Evolutionary conservation across 2,888 invertebrate genomes (phyloP).

Genomic region (Tachina lurida): DNA sequence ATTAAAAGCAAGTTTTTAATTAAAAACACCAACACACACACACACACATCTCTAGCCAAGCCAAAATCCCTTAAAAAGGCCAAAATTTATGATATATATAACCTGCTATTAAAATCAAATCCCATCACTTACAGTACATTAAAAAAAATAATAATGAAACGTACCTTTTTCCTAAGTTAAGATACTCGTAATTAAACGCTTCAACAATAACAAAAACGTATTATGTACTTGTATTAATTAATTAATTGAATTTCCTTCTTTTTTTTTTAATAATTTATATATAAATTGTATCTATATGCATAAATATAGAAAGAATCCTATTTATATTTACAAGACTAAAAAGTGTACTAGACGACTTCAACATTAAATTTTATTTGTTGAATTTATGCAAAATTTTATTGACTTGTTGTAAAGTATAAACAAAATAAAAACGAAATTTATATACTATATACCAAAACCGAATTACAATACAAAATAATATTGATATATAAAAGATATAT

Average conservation of each 20-base stretch:
- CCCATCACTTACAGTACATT: slow-evolving; percentile 60
- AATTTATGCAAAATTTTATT: slow-evolving; percentile 69
- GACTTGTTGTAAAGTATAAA: slow-evolving; percentile 60
- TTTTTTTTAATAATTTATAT: slow-evolving; percentile 33
- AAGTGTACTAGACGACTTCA: slow-evolving; percentile 21
- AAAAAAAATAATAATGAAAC: slow-evolving; percentile 26
- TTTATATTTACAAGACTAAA: slow-evolving; percentile 56
- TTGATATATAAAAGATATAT: slow-evolving; percentile 1
- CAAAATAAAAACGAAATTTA: slow-evolving; percentile 13
- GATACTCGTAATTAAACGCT: slow-evolving; percentile 62
- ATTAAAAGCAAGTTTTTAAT: slow-evolving; percentile 43
- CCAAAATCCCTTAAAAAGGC: slow-evolving; percentile 50
- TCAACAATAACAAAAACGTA: slow-evolving; percentile 17
- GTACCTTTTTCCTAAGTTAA: slow-evolving; percentile 62
- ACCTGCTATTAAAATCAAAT: slow-evolving; percentile 29
- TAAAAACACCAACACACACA: slow-evolving; percentile 22
- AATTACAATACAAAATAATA: slow-evolving; percentile 1
- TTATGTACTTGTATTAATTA: neutral
- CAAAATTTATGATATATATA: slow-evolving; percentile 48
- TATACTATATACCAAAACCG: slow-evolving; percentile 21
- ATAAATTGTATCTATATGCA: slow-evolving; percentile 33
- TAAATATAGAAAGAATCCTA: slow-evolving; percentile 53
- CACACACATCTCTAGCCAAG: slow-evolving; percentile 51
- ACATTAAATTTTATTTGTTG: slow-evolving; percentile 60
- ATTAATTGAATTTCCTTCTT: neutral